Conservation (phyloP, 2,113 vertebrate genomes). For the Ciconia maguari region DNA sequence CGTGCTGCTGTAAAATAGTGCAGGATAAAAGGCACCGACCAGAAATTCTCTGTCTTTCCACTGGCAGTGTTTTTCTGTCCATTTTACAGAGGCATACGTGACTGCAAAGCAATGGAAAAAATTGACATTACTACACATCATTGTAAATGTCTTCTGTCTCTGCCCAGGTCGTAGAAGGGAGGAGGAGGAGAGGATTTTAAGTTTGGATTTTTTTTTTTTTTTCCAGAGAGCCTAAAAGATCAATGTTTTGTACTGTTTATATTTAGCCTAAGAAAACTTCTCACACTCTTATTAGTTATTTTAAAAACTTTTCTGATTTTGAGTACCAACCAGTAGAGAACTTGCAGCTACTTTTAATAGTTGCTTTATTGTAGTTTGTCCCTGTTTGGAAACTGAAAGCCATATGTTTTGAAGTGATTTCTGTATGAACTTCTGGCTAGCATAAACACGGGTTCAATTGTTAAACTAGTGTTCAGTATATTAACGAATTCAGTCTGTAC, state of each 20-base stretch:
- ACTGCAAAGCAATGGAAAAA: conserved; percentile 1
- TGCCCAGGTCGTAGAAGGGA: not conserved
- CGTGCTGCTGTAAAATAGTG: not conserved
- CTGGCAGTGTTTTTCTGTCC: not conserved
- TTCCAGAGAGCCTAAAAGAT: not conserved
- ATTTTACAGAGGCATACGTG: not conserved
- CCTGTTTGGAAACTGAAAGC: not conserved
- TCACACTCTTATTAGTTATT: not conserved
- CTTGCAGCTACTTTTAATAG: not conserved
- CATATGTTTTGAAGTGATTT: not conserved
- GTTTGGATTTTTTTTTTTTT: not conserved
- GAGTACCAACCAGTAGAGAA: not conserved
- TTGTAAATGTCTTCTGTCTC: not conserved
- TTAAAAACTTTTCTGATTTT: not conserved
- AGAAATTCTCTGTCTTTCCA: not conserved
- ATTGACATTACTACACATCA: not conserved
- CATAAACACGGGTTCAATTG: not conserved
- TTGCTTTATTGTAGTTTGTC: not conserved
- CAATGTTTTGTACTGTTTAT: not conserved
- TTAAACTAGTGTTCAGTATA: not conserved
- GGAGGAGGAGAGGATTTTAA: not conserved
- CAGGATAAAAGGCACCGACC: not conserved
- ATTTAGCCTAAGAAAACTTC: not conserved
- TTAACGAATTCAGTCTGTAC: not conserved
- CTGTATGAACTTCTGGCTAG: not conserved